phyloP scores from a whole-genome alignment of 1,140 invertebrate genomes.

The Drosophila busckii region DNA sequence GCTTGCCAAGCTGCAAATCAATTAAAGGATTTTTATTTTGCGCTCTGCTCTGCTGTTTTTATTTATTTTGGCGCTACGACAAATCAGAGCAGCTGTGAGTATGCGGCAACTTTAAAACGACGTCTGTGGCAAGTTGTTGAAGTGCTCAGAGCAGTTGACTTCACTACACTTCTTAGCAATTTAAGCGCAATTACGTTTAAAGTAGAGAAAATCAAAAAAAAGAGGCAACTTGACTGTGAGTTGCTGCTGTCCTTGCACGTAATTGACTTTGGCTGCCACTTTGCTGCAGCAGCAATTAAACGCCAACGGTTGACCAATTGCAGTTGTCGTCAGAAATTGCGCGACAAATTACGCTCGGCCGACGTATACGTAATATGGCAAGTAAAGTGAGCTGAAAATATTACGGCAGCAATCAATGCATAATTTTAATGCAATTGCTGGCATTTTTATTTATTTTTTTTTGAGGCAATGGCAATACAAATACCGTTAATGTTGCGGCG shows the following conservation, averaged over 20 bases:
- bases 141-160: no score
- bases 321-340: constrained; percentile 58
- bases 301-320: constrained; percentile 66
- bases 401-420: constrained; percentile 55
- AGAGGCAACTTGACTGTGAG: no score
- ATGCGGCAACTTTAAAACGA: no score
- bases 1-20: constrained; percentile 38
- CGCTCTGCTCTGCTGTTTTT: no score
- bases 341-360: constrained; percentile 34
- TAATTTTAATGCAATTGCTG: constrained; percentile 65
- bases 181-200: no score
- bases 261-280: constrained; percentile 65
- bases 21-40: constrained; percentile 47
- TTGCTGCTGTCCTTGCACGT: no score
- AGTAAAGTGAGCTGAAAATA: not conserved
- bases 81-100: constrained; percentile 14
- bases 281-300: constrained; percentile 65
- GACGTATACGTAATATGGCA: constrained; percentile 44
- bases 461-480: constrained; percentile 24
- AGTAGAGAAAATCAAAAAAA: not conserved
- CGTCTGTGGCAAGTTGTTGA: constrained; percentile 2
- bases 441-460: no score
- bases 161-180: no score
- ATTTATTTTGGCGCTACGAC: constrained; percentile 5
- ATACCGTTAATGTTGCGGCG: constrained; percentile 38